These are phyloP conservation scores for Drosophila multiciliata DNA, from an alignment of 2,888 invertebrate species.

Conservation along the genomic window DNA sequence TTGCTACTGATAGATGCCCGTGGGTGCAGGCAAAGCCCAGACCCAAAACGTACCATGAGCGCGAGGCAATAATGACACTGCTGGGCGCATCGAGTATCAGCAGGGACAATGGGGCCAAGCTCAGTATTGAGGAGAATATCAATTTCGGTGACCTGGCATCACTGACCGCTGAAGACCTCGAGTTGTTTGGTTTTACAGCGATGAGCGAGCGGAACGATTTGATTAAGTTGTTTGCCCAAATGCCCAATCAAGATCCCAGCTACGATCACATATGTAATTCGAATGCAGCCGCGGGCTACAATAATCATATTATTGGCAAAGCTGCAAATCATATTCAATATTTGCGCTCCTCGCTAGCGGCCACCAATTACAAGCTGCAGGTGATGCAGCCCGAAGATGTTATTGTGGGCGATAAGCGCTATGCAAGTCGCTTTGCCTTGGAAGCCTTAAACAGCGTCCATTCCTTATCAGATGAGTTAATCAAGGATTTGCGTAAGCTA, in stretches of 20 bases:
- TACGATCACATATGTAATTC: constrained; percentile 71
- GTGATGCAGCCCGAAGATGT: constrained; percentile 81
- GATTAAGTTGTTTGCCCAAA: constrained; percentile 66
- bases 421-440: constrained; percentile 83
- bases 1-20: constrained; percentile 55
- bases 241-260: constrained; percentile 81
- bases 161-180: constrained; percentile 74
- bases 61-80: constrained; percentile 65
- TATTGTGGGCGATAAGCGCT: constrained; percentile 83
- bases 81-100: constrained; percentile 29
- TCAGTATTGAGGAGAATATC: constrained; percentile 72
- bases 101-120: constrained; percentile 57
- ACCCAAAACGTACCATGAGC: constrained; percentile 44
- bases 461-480: constrained; percentile 74
- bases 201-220: constrained; percentile 68
- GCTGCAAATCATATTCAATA: constrained; percentile 76
- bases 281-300: constrained; percentile 67
- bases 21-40: constrained; percentile 49
- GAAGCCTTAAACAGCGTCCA: constrained; percentile 81
- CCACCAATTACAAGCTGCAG: constrained; percentile 82
- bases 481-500: constrained; percentile 70
- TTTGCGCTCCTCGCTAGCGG: constrained; percentile 79
- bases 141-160: constrained; percentile 80
- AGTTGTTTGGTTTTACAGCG: constrained; percentile 74
- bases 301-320: constrained; percentile 76